Percentiles rank a stretch among this genome's conserved stretches.
These are phyloP conservation scores for Thalassoma bifasciatum DNA, from an alignment of 2,113 vertebrate species.

Conservation along the genomic window DNA sequence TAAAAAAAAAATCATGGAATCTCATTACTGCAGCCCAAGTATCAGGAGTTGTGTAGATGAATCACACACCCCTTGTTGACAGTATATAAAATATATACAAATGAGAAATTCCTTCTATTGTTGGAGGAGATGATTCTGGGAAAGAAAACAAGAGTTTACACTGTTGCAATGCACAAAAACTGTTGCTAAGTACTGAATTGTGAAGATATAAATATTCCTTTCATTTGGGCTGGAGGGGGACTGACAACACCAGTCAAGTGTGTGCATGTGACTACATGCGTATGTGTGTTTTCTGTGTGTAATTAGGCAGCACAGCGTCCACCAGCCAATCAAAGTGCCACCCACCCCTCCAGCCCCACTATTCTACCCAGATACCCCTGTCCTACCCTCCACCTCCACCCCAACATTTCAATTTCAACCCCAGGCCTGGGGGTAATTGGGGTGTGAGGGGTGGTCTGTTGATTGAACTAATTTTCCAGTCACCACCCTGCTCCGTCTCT, in stretches of 20 bases:
- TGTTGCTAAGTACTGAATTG: too few relatives aligned
- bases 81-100: too few relatives aligned
- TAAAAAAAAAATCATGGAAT: too few relatives aligned
- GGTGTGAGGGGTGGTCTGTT: conserved; percentile 17
- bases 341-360: conserved; percentile 31
- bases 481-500: conserved; percentile 12
- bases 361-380: conserved; percentile 70
- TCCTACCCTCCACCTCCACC: conserved; percentile 6
- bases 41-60: too few relatives aligned
- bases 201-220: too few relatives aligned
- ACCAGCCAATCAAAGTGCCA: conserved; percentile 63
- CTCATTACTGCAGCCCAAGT: too few relatives aligned
- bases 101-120: too few relatives aligned
- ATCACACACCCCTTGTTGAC: too few relatives aligned
- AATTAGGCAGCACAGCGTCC: conserved; percentile 42
- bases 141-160: too few relatives aligned
- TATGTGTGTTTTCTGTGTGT: neutral
- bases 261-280: neutral
- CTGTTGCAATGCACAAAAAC: too few relatives aligned
- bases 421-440: conserved; percentile 11
- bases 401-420: conserved; percentile 12
- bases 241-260: neutral
- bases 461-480: conserved; percentile 40
- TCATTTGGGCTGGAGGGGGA: too few relatives aligned
- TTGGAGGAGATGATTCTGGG: too few relatives aligned